A percentile compares a stretch with the other conserved stretches of the same genome.
phyloP scores from a whole-genome alignment of 1,140 invertebrate genomes.

The Drosophila equinoxialis region DNA sequence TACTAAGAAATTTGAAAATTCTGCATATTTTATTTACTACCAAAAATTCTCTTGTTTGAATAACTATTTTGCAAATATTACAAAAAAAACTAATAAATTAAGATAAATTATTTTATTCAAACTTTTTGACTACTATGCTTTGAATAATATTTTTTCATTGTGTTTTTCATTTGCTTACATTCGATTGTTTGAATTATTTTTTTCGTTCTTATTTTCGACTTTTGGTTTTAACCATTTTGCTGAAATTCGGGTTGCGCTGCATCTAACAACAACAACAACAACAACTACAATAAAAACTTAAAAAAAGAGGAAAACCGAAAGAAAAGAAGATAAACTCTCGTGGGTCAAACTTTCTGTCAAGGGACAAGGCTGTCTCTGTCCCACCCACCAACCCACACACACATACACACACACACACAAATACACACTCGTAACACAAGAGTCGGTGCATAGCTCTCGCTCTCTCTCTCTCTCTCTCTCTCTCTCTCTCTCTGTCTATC shows the following conservation, averaged over 20 bases:
- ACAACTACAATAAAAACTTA: conserved; percentile 28
- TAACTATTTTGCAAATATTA: conserved; percentile 78
- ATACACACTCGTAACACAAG: neutral
- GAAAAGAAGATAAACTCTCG: conserved; percentile 37
- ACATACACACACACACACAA: too few relatives aligned
- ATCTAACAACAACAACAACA: conserved; percentile 33
- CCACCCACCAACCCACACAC: conserved; percentile 1
- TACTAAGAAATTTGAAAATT: conserved; percentile 70
- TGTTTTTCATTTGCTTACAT: conserved; percentile 36
- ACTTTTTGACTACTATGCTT: conserved; percentile 57
- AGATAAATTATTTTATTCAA: conserved; percentile 46
- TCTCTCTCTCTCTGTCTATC: neutral
- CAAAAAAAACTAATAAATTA: conserved; percentile 31
- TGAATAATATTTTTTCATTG: conserved; percentile 45
- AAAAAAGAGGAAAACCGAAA: conserved; percentile 21
- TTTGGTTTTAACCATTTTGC: conserved; percentile 46
- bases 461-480: conserved; percentile 12
- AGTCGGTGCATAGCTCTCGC: conserved; percentile 43
- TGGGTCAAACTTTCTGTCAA: conserved; percentile 45
- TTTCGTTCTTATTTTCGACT: conserved; percentile 28
- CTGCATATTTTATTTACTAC: conserved; percentile 76
- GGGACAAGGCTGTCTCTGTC: conserved; percentile 24
- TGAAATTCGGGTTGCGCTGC: conserved; percentile 71
- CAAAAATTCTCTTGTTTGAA: conserved; percentile 68
- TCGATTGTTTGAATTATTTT: conserved; percentile 39